Conservation (phyloP, 1,140 invertebrate species). For the Mamestra configurata region DNA sequence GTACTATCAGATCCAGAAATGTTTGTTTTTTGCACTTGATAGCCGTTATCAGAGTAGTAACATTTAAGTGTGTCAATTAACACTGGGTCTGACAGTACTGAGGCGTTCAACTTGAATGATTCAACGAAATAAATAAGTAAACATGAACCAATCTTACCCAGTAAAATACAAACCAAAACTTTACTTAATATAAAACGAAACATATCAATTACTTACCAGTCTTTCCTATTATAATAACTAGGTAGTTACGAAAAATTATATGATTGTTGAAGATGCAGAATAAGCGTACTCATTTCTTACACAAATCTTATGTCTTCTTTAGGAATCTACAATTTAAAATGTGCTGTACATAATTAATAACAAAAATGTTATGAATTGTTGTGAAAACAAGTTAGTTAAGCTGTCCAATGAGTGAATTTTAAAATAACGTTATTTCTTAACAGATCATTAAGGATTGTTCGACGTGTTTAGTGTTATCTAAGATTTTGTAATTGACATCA, state of each 20-base stretch:
- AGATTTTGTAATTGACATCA: neutral
- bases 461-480: neutral
- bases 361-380: conserved; percentile 1
- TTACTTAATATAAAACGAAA: conserved; percentile 27
- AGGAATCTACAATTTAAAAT: conserved; percentile 15
- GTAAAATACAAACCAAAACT: neutral
- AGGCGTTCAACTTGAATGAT: conserved; percentile 20
- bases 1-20: conserved; percentile 42
- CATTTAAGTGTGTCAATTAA: conserved; percentile 19
- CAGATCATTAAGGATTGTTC: neutral
- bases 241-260: neutral
- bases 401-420: conserved; percentile 12
- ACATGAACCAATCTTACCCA: neutral
- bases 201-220: conserved; percentile 45
- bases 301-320: conserved; percentile 33
- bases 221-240: conserved; percentile 35
- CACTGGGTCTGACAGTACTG: conserved; percentile 22
- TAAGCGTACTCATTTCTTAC: conserved; percentile 20
- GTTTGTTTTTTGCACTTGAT: conserved; percentile 25
- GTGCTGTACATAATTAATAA: conserved; percentile 11
- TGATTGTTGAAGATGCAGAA: neutral
- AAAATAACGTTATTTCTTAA: neutral
- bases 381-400: neutral
- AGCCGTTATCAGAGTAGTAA: conserved; percentile 11
- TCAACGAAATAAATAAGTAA: conserved; percentile 4